Base-by-base conservation (phyloP, 2,888 invertebrate genomes). In the Thecophora atra region DNA sequence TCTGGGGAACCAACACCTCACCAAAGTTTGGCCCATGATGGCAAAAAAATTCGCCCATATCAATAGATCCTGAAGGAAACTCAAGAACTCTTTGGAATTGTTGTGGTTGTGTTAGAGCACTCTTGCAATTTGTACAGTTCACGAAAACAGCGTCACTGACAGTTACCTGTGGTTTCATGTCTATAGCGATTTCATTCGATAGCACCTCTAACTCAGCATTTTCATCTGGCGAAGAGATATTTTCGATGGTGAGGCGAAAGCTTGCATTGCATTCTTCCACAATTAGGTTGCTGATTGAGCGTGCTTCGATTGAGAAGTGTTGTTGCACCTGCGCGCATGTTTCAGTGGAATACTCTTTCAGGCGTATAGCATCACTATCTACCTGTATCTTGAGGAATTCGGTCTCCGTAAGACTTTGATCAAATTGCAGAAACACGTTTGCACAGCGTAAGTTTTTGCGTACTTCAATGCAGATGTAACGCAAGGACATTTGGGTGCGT, bases 31-130 rank as follows among this genome's bases (percentile, higher is more conserved):
- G 77, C 4, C 78, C 80, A 70, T 83, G 82, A 70, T 82, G 82
- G 42, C 85, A 85, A 28, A 86, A 85, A 73, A 85, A 85, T 44
- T 85, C 84, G 21, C 79, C 78, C 7, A 82, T 78, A 74, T 86
- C 85, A 24, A 85, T 79, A 4, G 83, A 74, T 2, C 84, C 81
- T 3, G 79, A 81, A 15, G 86, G 85, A 64, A 78, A 86, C 70
- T 85, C 84, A 0, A 83, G 77, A 42, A 85, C 72, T 11, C 84
- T 76, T 13, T 75, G 74, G 56, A 81, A 82, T 0, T 28, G 56
- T 62, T 75, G 73, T 15, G 70, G 63, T 11, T 65, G 52, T 17
- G 52, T 70, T 21, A 70, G 56, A 2, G 67, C 65, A 17, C 76
- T 76, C 3, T 77, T 69, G 62, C 85, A 85, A 15, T 80, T 79